Evolutionary conservation across 2,113 vertebrate genomes (phyloP), one percentile per base, ranked within the genome.

Genomic region (Nothoprocta pentlandii): DNA sequence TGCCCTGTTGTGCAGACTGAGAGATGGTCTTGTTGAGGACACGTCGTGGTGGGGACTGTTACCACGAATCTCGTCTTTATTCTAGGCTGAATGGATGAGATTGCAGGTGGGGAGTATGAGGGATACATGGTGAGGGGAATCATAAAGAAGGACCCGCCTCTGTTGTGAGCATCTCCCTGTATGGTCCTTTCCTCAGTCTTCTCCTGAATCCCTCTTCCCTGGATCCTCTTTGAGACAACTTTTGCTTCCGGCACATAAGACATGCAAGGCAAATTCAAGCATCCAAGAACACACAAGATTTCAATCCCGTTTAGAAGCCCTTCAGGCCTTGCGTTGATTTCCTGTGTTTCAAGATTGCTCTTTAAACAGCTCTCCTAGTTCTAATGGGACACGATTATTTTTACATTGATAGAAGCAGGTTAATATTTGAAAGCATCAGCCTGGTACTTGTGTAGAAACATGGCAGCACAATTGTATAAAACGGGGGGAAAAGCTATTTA

Each of bases 391-490:
- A 62, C 36, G 82, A 46, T 21, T n/a, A 22, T 21, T 34, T 49
- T 49, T 54, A 74, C 63, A 58, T 53, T 87, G 81, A 44, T 73
- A 85, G 85, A 54, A 82, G 12, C 20, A 85, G 59, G 49, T 82
- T 47, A 85, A 69, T 76, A n/a, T 62, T 53, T 41, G 69, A 74
- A 75, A 82, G 68, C 19, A 81, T 28, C 56, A 42, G 28, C 36
- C 20, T 39, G 44, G 7, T 53, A 21, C 22, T 84, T 94, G 5
- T 36, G 39, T 73, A 51, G 44, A 78, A 92, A 42, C 28, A 16
- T 22, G 5, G 39, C 2, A 3, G 28, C 25, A 51, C 0, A 0
- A 13, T 51, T 67, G 42, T 89, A 73, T 71, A 32, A 80, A 88
- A 54, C 17, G 16, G 30, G 56, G 46, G 61, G 26, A 62, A 77